These are phyloP conservation scores for Channallabes apus DNA, from an alignment of 2,797 vertebrate species.

Conservation along the genomic window DNA sequence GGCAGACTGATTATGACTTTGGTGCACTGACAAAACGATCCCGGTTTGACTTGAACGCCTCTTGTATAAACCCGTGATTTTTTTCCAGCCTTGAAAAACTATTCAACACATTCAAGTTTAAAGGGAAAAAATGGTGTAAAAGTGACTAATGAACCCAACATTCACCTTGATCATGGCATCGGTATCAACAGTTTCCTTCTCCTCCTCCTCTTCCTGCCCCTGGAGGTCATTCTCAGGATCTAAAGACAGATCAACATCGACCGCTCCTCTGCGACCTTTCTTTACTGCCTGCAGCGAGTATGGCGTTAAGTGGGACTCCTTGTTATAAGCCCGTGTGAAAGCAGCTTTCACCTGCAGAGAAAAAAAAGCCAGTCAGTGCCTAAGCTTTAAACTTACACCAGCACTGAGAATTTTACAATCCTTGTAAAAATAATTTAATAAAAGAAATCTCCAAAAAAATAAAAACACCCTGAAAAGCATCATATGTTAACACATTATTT, in stretches of 20 bases:
- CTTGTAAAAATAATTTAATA: not conserved
- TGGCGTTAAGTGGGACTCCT: conserved; percentile 84
- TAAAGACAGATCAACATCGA: conserved; percentile 70
- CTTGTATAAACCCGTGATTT: not conserved
- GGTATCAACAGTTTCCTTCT: conserved; percentile 67
- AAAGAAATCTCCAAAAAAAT: too few relatives aligned
- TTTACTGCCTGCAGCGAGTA: conserved; percentile 85
- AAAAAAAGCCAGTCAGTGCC: too few relatives aligned
- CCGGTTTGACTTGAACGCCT: too few relatives aligned
- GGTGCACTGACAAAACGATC: too few relatives aligned
- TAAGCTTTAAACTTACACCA: not conserved
- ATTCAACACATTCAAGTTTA: not conserved
- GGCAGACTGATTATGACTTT: too few relatives aligned
- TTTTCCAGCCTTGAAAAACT: not conserved
- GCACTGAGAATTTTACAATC: too few relatives aligned
- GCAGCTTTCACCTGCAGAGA: conserved; percentile 88
- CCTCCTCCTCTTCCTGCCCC: conserved; percentile 66
- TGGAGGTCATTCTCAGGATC: conserved; percentile 62
- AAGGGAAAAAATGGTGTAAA: not conserved
- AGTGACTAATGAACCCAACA: not conserved
- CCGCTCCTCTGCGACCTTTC: conserved; percentile 66
- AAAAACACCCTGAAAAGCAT: not conserved
- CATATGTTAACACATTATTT: not conserved
- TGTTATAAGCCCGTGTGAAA: conserved; percentile 94
- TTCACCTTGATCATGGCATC: conserved; percentile 98